Evolutionary conservation across 1,140 invertebrate genomes (phyloP).

Genomic region (Rhagoletis zephyria): DNA sequence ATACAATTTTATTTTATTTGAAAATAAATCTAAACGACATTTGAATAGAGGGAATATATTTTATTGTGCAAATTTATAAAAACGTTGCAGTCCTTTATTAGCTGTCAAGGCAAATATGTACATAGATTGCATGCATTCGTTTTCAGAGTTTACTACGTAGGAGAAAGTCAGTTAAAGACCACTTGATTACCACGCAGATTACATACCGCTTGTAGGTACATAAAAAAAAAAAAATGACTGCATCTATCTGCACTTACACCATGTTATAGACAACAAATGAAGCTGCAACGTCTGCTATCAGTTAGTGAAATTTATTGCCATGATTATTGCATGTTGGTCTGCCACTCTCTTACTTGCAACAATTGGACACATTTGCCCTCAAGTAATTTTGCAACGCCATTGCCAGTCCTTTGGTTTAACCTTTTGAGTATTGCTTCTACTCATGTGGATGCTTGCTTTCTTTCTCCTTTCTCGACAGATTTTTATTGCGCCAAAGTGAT

Average conservation of each 20-base stretch:
- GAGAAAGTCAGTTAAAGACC: too few species aligned
- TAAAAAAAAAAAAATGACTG: too few species aligned
- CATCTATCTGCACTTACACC: not conserved
- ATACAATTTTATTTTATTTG: too few species aligned
- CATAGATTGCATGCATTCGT: too few species aligned
- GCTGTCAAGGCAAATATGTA: too few species aligned
- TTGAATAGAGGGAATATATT: too few species aligned
- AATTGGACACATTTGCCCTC: conserved; percentile 39
- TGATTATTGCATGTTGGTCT: not conserved
- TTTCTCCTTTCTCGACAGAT: conserved; percentile 30
- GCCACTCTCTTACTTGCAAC: not conserved
- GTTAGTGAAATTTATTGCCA: conserved; percentile 46
- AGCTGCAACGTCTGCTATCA: conserved; percentile 42
- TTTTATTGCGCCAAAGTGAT: conserved; percentile 59
- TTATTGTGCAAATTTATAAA: too few species aligned
- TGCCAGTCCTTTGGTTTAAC: conserved; percentile 29
- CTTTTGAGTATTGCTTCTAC: conserved; percentile 13
- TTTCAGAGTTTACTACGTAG: too few species aligned
- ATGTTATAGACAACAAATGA: not conserved
- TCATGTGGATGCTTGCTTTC: not conserved
- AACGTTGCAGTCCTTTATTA: too few species aligned
- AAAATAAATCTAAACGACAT: too few species aligned
- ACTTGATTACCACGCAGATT: too few species aligned
- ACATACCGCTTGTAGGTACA: too few species aligned
- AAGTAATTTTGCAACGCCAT: conserved; percentile 34